A percentile compares a stretch with the other conserved stretches of the same genome.
Conservation (phyloP, 1,140 invertebrate species). For the Neocloeon triangulifer region DNA sequence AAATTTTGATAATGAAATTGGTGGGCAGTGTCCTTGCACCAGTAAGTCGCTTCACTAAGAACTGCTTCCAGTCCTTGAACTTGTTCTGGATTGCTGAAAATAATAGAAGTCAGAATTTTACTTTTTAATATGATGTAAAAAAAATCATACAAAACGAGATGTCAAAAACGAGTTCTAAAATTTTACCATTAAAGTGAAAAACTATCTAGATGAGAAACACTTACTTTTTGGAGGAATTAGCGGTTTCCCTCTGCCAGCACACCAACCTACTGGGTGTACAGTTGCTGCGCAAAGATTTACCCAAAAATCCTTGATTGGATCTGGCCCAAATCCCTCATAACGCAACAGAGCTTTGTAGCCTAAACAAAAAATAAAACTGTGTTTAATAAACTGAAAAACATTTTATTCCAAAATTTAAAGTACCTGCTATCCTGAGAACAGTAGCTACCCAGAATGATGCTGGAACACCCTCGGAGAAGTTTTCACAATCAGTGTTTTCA, state of each 20-base stretch:
- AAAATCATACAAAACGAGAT: no score
- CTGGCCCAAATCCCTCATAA: slow-evolving; percentile 83
- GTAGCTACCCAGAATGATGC: slow-evolving; percentile 90
- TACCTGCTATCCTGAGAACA: slow-evolving; percentile 60
- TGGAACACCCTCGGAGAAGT: slow-evolving; percentile 45
- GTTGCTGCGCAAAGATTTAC: slow-evolving; percentile 79
- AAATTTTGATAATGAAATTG: slow-evolving; percentile 74
- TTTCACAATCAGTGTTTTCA: slow-evolving; percentile 72
- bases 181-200: neutral
- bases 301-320: slow-evolving; percentile 82
- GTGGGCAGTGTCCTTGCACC: slow-evolving; percentile 80
- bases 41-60: slow-evolving; percentile 70
- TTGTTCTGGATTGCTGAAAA: slow-evolving; percentile 60
- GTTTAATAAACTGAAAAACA: neutral
- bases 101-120: slow-evolving; percentile 6
- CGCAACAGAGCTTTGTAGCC: slow-evolving; percentile 81
- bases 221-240: slow-evolving; percentile 74
- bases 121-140: no score
- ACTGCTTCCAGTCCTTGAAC: slow-evolving; percentile 89
- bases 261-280: slow-evolving; percentile 92
- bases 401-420: slow-evolving; percentile 1
- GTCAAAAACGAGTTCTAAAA: no score
- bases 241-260: slow-evolving; percentile 81
- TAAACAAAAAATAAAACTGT: slow-evolving; percentile 8
- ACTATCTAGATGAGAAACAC: slow-evolving; percentile 7